Percentiles rank a stretch among this genome's conserved stretches.
Evolutionary conservation across 2,797 vertebrate genomes (phyloP).

Genomic region (Nannoperca australis): DNA sequence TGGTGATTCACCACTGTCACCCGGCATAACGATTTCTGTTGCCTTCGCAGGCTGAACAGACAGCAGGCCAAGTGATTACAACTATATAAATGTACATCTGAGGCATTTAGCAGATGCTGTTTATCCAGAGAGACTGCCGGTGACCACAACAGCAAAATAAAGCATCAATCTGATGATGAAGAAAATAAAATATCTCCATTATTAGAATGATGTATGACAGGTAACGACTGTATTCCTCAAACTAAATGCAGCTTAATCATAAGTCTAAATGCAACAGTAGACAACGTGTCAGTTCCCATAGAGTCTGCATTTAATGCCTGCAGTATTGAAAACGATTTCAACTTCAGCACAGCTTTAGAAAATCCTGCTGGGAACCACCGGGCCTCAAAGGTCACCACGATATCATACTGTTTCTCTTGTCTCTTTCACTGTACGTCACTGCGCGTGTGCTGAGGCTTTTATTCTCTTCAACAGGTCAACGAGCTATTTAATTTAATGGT

Average conservation of each 20-base stretch:
- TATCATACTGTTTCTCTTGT: slow-evolving; percentile 23
- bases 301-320: not conserved
- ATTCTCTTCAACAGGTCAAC: slow-evolving; percentile 18
- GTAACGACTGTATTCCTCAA: slow-evolving; percentile 2
- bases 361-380: slow-evolving; percentile 23
- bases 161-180: slow-evolving; percentile 11
- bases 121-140: not conserved
- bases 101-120: slow-evolving; percentile 23
- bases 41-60: not conserved
- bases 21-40: not conserved
- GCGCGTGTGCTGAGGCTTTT: slow-evolving; percentile 1
- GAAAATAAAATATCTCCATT: not conserved
- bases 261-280: not conserved
- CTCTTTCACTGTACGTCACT: slow-evolving; percentile 7
- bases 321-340: slow-evolving; percentile 24
- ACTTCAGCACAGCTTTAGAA: not conserved
- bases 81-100: slow-evolving; percentile 26
- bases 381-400: slow-evolving; percentile 48
- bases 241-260: not conserved
- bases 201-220: not conserved
- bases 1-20: slow-evolving; percentile 7
- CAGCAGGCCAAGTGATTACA: not conserved
- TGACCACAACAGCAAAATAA: slow-evolving; percentile 7
- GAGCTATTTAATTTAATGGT: slow-evolving; percentile 1
- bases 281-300: slow-evolving; percentile 1